These are phyloP conservation scores for Porites evermanni DNA, from an alignment of 92 coral and sea anemone species.

Conservation along the genomic window DNA sequence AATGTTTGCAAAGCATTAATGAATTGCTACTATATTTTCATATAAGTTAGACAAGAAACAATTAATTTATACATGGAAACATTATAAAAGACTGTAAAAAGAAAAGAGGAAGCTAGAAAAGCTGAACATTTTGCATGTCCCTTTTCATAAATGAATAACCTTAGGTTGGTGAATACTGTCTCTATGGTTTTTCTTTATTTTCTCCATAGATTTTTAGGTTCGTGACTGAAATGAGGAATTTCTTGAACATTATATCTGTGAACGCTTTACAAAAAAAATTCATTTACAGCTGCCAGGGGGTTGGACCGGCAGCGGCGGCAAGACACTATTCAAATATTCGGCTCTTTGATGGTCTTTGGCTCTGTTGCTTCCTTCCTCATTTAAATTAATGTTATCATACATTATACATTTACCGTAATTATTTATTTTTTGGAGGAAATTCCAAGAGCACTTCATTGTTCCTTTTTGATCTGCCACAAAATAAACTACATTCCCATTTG, in stretches of 20 bases:
- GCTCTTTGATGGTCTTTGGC: conserved; percentile 29
- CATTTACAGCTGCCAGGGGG: conserved; percentile 20
- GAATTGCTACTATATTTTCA: neutral
- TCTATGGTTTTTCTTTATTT: neutral
- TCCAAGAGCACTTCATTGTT: neutral
- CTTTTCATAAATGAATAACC: neutral
- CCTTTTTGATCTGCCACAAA: neutral
- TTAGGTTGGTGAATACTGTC: neutral
- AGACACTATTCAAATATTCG: conserved; percentile 24
- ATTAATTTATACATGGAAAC: too few species aligned
- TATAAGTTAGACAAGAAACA: too few species aligned
- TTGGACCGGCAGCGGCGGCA: neutral
- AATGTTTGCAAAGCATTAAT: neutral
- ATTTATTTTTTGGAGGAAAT: conserved; percentile 1
- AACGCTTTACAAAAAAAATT: neutral
- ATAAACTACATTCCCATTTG: neutral
- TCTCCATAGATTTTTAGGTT: neutral
- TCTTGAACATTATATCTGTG: neutral
- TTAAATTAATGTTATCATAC: conserved; percentile 16
- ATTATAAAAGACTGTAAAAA: too few species aligned
- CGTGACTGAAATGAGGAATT: neutral
- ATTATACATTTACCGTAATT: conserved; percentile 12
- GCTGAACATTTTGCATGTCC: too few species aligned
- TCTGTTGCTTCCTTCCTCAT: conserved; percentile 22
- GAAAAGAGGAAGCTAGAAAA: too few species aligned